Evolutionary conservation across 2,797 vertebrate genomes (phyloP).

Genomic region (Champsocephalus gunnari): DNA sequence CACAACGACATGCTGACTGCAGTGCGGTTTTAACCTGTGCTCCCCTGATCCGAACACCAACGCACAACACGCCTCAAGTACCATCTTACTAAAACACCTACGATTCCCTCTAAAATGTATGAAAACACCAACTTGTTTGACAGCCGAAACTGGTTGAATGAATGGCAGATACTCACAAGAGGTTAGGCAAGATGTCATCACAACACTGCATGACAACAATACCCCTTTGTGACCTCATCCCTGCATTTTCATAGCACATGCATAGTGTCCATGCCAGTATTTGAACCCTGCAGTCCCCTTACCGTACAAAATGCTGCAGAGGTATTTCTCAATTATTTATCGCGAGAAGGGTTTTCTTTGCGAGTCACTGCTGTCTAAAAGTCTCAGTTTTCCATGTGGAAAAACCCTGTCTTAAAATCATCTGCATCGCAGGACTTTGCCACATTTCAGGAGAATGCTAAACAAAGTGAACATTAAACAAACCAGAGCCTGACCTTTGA

Average conservation of each 20-base stretch:
- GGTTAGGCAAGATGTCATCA: slow-evolving; percentile 13
- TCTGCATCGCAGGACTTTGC: background rate
- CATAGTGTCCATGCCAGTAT: slow-evolving; percentile 4
- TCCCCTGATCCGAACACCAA: too few relatives aligned
- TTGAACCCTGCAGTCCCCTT: background rate
- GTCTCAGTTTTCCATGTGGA: background rate
- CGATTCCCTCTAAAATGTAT: background rate
- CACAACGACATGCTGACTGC: too few relatives aligned
- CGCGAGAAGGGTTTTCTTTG: slow-evolving; percentile 7
- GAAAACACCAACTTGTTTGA: slow-evolving; percentile 12
- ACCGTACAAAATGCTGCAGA: background rate
- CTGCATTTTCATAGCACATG: slow-evolving; percentile 38
- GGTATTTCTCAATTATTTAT: slow-evolving; percentile 17
- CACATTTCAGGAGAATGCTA: slow-evolving; percentile 25
- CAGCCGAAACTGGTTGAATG: slow-evolving; percentile 17
- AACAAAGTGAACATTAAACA: slow-evolving; percentile 42
- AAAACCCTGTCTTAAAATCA: too few relatives aligned
- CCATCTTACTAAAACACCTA: background rate
- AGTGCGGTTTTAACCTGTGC: too few relatives aligned
- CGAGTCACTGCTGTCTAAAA: slow-evolving; percentile 15
- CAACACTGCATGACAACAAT: slow-evolving; percentile 27
- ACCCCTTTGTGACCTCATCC: slow-evolving; percentile 33
- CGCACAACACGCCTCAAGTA: background rate
- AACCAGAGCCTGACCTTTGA: slow-evolving; percentile 17
- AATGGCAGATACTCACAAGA: slow-evolving; percentile 5